A percentile compares a stretch with the other conserved stretches of the same genome.
These are phyloP conservation scores for Caenorhabditis angaria DNA, from an alignment of 2,888 invertebrate species.

Conservation along the genomic window DNA sequence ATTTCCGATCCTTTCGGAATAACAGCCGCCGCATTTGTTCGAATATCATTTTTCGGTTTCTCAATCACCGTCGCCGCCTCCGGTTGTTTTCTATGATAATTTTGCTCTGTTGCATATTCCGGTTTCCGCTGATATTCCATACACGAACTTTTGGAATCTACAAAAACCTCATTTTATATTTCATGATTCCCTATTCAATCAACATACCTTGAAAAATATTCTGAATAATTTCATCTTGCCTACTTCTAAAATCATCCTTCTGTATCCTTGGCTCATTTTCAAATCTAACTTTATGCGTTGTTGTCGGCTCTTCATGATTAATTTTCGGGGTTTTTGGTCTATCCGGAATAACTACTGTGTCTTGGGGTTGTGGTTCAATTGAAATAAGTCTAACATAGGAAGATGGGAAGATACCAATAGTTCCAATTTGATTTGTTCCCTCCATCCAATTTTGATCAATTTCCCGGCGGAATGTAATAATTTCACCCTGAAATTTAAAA, in stretches of 20 bases:
- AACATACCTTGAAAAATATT: too few species aligned
- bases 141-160: neutral
- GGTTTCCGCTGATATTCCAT: neutral
- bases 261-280: conserved; percentile 3
- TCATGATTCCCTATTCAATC: too few species aligned
- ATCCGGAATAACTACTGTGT: conserved; percentile 31
- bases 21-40: conserved; percentile 36
- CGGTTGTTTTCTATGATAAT: neutral
- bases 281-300: neutral
- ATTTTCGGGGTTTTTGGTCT: conserved; percentile 59
- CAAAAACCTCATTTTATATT: neutral
- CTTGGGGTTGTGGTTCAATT: conserved; percentile 3
- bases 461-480: conserved; percentile 52
- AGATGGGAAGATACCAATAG: conserved; percentile 66
- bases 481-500: conserved; percentile 54
- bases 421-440: conserved; percentile 61
- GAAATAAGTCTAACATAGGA: conserved; percentile 55
- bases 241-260: neutral
- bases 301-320: neutral
- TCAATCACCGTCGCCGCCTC: neutral
- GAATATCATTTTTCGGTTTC: conserved; percentile 11
- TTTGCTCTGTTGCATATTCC: neutral
- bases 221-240: too few species aligned
- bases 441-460: conserved; percentile 68
- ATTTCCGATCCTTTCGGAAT: conserved; percentile 54